A percentile compares a stretch with the other conserved stretches of the same genome.
These are phyloP conservation scores for Eulacestoma nigropectus DNA, from an alignment of 2,113 vertebrate genomes.

Conservation along the genomic window DNA sequence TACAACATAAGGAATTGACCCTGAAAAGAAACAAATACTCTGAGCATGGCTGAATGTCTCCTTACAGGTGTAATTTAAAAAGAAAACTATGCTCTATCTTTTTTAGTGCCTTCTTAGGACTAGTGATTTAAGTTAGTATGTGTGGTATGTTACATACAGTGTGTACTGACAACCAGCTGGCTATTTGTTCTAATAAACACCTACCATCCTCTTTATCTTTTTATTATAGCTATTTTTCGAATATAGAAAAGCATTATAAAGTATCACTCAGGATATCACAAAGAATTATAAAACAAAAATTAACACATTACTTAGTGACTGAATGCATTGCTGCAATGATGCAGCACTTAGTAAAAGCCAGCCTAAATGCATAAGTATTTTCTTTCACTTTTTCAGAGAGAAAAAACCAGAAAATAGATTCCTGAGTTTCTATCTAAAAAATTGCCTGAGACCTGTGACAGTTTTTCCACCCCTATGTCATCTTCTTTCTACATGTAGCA, in stretches of 20 bases:
- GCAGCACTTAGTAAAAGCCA: neutral
- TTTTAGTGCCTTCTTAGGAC: neutral
- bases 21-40: neutral
- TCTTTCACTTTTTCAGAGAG: neutral
- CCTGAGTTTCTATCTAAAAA: neutral
- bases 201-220: neutral
- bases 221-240: neutral
- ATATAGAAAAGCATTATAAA: neutral
- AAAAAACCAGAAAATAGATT: neutral
- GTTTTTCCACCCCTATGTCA: neutral
- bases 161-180: neutral
- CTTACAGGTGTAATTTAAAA: neutral
- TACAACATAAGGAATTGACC: neutral
- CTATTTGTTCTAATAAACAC: neutral
- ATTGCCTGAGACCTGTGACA: neutral
- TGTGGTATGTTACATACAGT: neutral
- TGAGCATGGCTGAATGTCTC: neutral
- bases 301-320: neutral
- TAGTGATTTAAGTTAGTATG: neutral
- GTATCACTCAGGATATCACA: neutral
- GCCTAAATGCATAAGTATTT: neutral
- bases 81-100: neutral
- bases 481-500: neutral
- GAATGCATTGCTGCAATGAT: neutral
- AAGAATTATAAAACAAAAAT: neutral